Evolutionary conservation across 2,888 invertebrate species (phyloP), one percentile per base, ranked within the genome.

Genomic region (Agrotis segetum): DNA sequence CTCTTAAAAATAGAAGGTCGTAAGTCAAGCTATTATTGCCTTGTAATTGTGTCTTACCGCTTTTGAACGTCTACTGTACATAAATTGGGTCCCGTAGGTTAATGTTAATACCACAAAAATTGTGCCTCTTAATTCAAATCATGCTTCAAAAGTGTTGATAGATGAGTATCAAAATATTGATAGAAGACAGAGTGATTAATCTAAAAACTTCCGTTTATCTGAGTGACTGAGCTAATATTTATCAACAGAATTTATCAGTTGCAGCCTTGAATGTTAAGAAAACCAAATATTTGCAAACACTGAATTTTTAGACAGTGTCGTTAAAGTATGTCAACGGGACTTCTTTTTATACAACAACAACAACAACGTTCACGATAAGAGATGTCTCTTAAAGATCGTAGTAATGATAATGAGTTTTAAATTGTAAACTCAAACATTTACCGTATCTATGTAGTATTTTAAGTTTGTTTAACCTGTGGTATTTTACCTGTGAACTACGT

Each of bases 171-270:
- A 64, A 75, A 79, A 79, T 74, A 72, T 82, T 82, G 68, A 82
- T 69, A 74, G 59, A 44, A 70, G 71, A 40, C 63, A 46, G 50
- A 64, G 55, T 74, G 67, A 81, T 76, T 72, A 81, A 74, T 76
- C 70, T 69, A 68, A 76, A 74, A 80, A 83, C 59, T 82, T 80
- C 59, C 47, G 66, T 68, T 77, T 80, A 76, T 78, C 74, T 68
- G 40, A 60, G 66, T 77, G 80, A 82, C 56, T 29, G 55, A 19
- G 72, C 73, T 58, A 77, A 66, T 67, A 65, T 76, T 71, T 66
- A 46, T 60, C 24, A 56, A 63, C 44, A 56, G 21, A 65, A 50
- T 65, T 64, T 76, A 69, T 62, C 49, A 62, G 52, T 49, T 53
- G 19, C 16, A 77, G 47, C 71, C 62, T 67, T 67, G 74, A 34